These are phyloP conservation scores for Larimichthys crocea DNA, from an alignment of 2,113 vertebrate species.

Conservation along the genomic window DNA sequence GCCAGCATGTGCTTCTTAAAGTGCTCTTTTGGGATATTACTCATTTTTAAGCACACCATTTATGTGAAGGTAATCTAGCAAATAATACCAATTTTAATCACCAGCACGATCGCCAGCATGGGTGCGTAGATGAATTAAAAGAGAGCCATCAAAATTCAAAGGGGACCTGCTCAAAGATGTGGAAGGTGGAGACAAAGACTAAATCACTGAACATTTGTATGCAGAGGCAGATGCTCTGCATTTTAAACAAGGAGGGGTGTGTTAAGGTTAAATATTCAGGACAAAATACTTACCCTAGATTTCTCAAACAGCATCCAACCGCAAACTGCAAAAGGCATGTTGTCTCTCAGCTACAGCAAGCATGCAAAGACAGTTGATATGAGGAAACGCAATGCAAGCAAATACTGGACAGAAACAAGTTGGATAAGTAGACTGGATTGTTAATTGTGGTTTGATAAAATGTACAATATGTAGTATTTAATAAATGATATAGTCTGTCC, in stretches of 20 bases:
- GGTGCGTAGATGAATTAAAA: slow-evolving; percentile 54
- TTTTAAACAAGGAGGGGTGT: slow-evolving; percentile 54
- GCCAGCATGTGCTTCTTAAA: slow-evolving; percentile 38
- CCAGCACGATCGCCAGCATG: neutral
- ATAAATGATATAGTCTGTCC: slow-evolving; percentile 30
- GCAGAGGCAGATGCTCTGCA: slow-evolving; percentile 60
- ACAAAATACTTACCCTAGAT: slow-evolving; percentile 21
- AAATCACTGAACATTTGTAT: slow-evolving; percentile 55
- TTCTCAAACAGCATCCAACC: slow-evolving; percentile 31
- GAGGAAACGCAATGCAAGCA: slow-evolving; percentile 26
- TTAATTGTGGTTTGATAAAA: neutral
- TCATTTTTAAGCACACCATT: slow-evolving; percentile 45
- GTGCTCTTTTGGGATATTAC: slow-evolving; percentile 49
- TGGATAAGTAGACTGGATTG: neutral
- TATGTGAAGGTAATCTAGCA: slow-evolving; percentile 48
- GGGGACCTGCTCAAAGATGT: slow-evolving; percentile 40
- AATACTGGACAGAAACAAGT: slow-evolving; percentile 7
- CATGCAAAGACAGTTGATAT: neutral
- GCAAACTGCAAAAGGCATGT: slow-evolving; percentile 7
- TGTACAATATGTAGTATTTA: neutral
- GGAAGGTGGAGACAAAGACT: slow-evolving; percentile 48
- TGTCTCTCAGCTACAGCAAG: slow-evolving; percentile 2
- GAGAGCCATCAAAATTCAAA: slow-evolving; percentile 38
- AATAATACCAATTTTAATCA: slow-evolving; percentile 61
- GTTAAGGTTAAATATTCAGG: slow-evolving; percentile 59